Conservation (phyloP, 2,888 invertebrate species). For the Mycalesis mineus region DNA sequence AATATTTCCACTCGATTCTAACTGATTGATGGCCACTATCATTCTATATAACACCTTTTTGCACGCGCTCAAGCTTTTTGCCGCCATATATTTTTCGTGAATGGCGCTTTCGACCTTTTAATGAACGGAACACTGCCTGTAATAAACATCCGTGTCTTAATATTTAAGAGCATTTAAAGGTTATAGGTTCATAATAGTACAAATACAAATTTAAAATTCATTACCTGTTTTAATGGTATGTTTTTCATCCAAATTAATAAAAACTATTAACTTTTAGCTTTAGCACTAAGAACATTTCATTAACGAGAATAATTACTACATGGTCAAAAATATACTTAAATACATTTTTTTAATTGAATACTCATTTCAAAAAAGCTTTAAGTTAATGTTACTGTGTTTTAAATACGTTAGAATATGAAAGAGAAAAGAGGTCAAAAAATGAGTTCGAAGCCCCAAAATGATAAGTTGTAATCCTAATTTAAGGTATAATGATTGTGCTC, state of each 20-base stretch:
- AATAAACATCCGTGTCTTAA: not conserved
- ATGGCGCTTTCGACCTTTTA: not conserved
- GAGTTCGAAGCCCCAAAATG: not conserved
- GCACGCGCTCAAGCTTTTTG: not conserved
- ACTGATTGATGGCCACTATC: conserved; percentile 20
- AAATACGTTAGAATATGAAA: not conserved
- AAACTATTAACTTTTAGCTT: too few species aligned
- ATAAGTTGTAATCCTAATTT: conserved; percentile 20
- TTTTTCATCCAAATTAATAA: too few species aligned
- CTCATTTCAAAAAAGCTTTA: too few species aligned
- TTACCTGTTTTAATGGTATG: too few species aligned
- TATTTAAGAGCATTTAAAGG: not conserved
- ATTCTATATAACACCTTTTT: conserved; percentile 13
- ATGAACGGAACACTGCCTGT: not conserved
- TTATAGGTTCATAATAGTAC: too few species aligned
- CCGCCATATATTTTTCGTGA: not conserved
- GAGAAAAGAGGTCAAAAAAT: not conserved
- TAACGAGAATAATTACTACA: too few species aligned
- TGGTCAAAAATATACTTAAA: too few species aligned
- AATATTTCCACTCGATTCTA: conserved; percentile 18
- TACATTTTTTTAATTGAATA: too few species aligned
- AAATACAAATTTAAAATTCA: too few species aligned
- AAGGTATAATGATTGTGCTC: conserved; percentile 26
- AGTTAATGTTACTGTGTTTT: not conserved
- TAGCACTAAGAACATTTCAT: too few species aligned